Evolutionary conservation across 2,113 vertebrate species (phyloP).

Genomic region (Halichoerus grypus): DNA sequence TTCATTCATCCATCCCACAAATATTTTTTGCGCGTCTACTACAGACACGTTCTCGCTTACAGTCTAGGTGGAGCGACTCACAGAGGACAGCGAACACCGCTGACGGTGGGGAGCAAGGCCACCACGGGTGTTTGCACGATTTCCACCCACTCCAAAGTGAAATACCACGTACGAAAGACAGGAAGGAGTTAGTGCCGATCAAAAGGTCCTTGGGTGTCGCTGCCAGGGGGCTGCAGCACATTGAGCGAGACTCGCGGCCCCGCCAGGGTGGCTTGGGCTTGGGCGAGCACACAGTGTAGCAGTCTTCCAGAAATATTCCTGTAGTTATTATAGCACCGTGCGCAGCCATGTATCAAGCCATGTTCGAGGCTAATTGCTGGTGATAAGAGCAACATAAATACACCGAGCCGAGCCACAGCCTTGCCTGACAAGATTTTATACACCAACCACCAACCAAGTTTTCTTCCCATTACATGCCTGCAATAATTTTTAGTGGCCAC

Average conservation of each 20-base stretch:
- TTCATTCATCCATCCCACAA: neutral
- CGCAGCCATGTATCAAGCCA: constrained; percentile 42
- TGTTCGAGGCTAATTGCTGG: constrained; percentile 73
- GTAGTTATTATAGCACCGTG: neutral
- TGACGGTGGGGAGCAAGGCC: neutral
- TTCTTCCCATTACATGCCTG: constrained; percentile 27
- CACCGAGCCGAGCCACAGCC: constrained; percentile 58
- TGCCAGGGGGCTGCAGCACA: neutral
- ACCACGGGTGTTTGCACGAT: neutral
- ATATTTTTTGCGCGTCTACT: neutral
- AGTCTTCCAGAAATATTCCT: constrained; percentile 38
- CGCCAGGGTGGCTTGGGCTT: neutral
- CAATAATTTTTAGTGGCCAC: constrained; percentile 64
- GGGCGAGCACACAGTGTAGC: neutral
- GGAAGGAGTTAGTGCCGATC: neutral
- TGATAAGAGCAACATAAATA: constrained; percentile 78
- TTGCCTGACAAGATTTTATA: constrained; percentile 70
- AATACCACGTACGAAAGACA: neutral
- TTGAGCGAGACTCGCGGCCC: neutral
- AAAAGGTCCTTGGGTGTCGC: neutral
- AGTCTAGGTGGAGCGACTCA: neutral
- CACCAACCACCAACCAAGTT: constrained; percentile 53
- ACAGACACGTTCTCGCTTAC: neutral
- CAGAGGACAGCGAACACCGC: neutral
- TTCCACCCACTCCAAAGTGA: neutral